These are phyloP conservation scores for Melinaea menophilus DNA, from an alignment of 2,888 invertebrate genomes.

Conservation along the genomic window DNA sequence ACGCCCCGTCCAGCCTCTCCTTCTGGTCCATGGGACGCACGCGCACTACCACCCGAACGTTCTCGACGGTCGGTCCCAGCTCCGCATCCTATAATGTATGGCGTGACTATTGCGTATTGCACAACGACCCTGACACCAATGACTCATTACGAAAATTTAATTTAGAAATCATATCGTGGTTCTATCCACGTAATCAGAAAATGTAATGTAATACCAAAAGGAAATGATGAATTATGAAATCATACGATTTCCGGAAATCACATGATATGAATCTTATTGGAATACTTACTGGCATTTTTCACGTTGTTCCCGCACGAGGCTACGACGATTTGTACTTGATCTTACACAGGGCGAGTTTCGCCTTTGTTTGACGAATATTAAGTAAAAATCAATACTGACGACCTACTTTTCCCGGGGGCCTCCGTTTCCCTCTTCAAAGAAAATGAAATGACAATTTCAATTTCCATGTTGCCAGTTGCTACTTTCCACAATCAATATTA, in stretches of 20 bases:
- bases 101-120: conserved; percentile 39
- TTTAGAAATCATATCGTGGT: conserved; percentile 7
- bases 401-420: conserved; percentile 60
- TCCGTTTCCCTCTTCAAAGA: conserved; percentile 35
- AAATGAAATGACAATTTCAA: conserved; percentile 37
- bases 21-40: conserved; percentile 94
- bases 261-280: conserved; percentile 43
- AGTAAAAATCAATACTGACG: conserved; percentile 68
- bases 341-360: conserved; percentile 43
- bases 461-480: conserved; percentile 26
- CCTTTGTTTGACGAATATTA: conserved; percentile 58
- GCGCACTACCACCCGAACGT: conserved; percentile 97
- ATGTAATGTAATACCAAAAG: conserved; percentile 34
- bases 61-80: conserved; percentile 85
- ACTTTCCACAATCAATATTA: not conserved
- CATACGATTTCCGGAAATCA: conserved; percentile 49
- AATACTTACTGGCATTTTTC: conserved; percentile 68
- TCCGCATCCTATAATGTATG: conserved; percentile 69
- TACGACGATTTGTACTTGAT: conserved; percentile 44
- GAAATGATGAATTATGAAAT: conserved; percentile 43
- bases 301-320: conserved; percentile 41
- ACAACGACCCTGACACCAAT: conserved; percentile 53
- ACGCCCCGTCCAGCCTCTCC: conserved; percentile 85
- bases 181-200: conserved; percentile 26
- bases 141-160: conserved; percentile 35